Conservation (phyloP, 2,888 invertebrate species). For the Yponomeuta sedellus region DNA sequence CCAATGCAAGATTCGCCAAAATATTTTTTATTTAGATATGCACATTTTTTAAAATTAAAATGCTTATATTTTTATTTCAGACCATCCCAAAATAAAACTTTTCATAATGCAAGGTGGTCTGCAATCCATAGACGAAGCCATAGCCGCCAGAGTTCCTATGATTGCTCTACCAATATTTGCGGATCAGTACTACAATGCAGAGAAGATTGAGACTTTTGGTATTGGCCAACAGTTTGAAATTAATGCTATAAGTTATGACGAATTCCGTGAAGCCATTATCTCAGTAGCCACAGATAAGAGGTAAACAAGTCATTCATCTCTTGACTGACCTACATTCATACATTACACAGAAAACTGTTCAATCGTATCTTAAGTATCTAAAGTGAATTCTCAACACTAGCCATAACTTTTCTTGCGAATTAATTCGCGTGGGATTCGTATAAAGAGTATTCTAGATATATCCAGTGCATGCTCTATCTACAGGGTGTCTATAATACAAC, state of each 20-base stretch:
- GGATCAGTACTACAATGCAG: conserved; percentile 17
- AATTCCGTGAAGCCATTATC: conserved; percentile 12
- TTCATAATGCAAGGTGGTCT: conserved; percentile 18
- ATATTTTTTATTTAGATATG: too few species aligned
- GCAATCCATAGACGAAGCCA: conserved; percentile 17
- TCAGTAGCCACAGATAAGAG: conserved; percentile 13
- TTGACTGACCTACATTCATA: too few species aligned
- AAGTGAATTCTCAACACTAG: too few species aligned
- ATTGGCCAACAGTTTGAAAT: conserved; percentile 15
- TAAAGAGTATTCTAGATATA: too few species aligned
- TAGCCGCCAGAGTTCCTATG: conserved; percentile 15
- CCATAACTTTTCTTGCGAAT: too few species aligned
- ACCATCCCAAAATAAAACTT: conserved; percentile 16
- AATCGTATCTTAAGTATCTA: too few species aligned
- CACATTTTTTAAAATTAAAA: too few species aligned
- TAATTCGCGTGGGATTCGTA: too few species aligned
- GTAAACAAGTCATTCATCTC: background rate
- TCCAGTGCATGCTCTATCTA: too few species aligned
- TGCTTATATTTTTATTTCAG: background rate
- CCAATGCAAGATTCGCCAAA: too few species aligned
- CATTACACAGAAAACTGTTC: too few species aligned
- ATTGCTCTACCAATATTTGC: conserved; percentile 11
- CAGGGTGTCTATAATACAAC: too few species aligned
- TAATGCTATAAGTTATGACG: conserved; percentile 8
- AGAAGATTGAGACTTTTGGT: conserved; percentile 13